Evolutionary conservation across 2,797 vertebrate species (phyloP).

Genomic region (Odontamblyopus lacepedii): DNA sequence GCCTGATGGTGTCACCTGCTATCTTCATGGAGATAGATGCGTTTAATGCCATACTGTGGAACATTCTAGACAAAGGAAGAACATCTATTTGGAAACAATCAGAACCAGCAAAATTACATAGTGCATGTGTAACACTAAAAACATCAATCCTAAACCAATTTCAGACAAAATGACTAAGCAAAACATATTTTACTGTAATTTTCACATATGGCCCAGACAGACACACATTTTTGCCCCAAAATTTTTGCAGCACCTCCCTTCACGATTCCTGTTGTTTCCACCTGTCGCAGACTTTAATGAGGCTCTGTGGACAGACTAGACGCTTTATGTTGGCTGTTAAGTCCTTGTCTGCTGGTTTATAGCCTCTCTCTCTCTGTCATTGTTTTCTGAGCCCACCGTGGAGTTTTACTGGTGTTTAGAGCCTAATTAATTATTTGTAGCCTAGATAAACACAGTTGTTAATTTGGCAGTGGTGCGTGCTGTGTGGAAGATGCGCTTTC

Average conservation of each 20-base stretch:
- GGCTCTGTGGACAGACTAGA: conserved; percentile 37
- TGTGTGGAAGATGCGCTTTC: conserved; percentile 32
- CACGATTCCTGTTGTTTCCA: conserved; percentile 20
- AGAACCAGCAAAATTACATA: no score
- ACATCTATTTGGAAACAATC: no score
- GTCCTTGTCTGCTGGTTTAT: conserved; percentile 39
- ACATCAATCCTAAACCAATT: no score
- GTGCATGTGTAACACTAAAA: no score
- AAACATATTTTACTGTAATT: neutral
- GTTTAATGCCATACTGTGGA: no score
- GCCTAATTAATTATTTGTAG: conserved; percentile 48
- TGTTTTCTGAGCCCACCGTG: conserved; percentile 23
- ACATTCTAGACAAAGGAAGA: no score
- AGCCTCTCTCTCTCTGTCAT: conserved; percentile 3
- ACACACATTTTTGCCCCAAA: neutral
- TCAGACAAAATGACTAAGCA: no score
- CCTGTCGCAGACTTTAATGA: conserved; percentile 55
- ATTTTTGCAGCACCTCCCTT: neutral
- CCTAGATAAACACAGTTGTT: conserved; percentile 49
- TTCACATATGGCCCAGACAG: neutral
- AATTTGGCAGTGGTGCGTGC: conserved; percentile 29
- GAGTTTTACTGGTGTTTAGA: conserved; percentile 9
- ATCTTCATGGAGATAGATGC: no score
- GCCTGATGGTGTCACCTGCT: no score
- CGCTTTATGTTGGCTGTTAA: conserved; percentile 24